Conservation (phyloP, 2,113 vertebrate genomes). For the Sus scrofa region DNA sequence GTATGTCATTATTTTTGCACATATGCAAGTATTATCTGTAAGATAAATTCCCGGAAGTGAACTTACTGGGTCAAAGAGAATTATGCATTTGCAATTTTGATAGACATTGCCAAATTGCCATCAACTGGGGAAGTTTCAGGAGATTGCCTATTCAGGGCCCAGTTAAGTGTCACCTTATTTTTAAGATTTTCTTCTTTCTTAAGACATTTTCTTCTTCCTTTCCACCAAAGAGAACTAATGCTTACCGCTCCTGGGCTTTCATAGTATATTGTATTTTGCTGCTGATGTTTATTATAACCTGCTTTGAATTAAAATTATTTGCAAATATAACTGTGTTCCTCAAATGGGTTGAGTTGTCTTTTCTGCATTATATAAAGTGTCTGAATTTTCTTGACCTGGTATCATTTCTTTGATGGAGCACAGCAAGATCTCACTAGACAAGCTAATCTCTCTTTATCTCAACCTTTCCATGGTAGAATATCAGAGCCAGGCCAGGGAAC, state of each 20-base stretch:
- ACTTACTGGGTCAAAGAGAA: not conserved
- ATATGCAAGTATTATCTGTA: constrained; percentile 11
- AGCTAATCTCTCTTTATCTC: constrained; percentile 19
- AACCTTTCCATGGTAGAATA: constrained; percentile 15
- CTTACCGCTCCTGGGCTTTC: not conserved
- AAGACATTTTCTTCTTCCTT: not conserved
- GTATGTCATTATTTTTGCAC: not conserved
- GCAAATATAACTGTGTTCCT: not conserved
- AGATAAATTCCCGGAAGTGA: constrained; percentile 1
- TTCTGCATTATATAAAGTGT: not conserved
- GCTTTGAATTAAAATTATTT: not conserved
- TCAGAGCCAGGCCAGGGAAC: not conserved
- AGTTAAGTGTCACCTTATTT: not conserved
- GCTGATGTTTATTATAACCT: not conserved
- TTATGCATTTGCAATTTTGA: not conserved
- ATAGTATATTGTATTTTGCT: constrained; percentile 6
- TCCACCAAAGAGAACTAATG: constrained; percentile 3
- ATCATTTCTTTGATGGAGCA: constrained; percentile 17
- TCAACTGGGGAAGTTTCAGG: not conserved
- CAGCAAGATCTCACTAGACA: not conserved
- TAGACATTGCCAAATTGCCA: not conserved
- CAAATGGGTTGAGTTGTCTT: not conserved
- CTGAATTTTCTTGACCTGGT: constrained; percentile 25
- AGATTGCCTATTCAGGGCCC: not conserved
- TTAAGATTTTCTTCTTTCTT: not conserved